Conservation (phyloP, 2,113 vertebrate species). For the Microtus montanus region DNA sequence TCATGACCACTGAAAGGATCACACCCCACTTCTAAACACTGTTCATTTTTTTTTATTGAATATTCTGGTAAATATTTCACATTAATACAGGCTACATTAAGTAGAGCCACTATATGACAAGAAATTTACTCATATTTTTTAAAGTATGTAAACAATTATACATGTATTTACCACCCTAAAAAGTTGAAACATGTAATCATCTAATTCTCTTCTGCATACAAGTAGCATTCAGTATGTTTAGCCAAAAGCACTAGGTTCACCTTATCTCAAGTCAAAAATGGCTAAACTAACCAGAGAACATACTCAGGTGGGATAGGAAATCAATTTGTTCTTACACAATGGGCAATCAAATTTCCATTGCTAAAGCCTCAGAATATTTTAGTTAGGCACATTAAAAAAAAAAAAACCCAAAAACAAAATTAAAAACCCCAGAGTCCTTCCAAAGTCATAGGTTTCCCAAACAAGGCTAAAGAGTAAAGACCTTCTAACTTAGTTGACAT, state of each 20-base stretch:
- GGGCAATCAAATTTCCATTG: slow-evolving; percentile 86
- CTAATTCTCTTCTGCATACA: slow-evolving; percentile 94
- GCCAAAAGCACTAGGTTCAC: slow-evolving; percentile 92
- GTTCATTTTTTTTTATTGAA: slow-evolving; percentile 96
- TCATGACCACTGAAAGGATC: slow-evolving; percentile 84
- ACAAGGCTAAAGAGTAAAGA: slow-evolving; percentile 85
- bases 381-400: slow-evolving; percentile 96
- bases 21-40: slow-evolving; percentile 86
- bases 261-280: slow-evolving; percentile 93
- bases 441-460: slow-evolving; percentile 86
- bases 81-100: slow-evolving; percentile 99
- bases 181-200: slow-evolving; percentile 93
- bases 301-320: slow-evolving; percentile 93
- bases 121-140: slow-evolving; percentile 93
- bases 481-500: slow-evolving; percentile 96
- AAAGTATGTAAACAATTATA: slow-evolving; percentile 99
- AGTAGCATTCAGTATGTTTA: slow-evolving; percentile 93
- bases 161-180: slow-evolving; percentile 98
- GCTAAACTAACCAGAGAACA: slow-evolving; percentile 96
- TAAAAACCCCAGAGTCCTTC: slow-evolving; percentile 86
- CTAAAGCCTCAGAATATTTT: slow-evolving; percentile 90
- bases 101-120: slow-evolving; percentile 95
- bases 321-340: slow-evolving; percentile 92
- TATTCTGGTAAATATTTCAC: slow-evolving; percentile 99
- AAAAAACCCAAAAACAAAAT: background rate